Conservation (phyloP, 2,797 vertebrate species). For the Pipistrellus kuhlii region DNA sequence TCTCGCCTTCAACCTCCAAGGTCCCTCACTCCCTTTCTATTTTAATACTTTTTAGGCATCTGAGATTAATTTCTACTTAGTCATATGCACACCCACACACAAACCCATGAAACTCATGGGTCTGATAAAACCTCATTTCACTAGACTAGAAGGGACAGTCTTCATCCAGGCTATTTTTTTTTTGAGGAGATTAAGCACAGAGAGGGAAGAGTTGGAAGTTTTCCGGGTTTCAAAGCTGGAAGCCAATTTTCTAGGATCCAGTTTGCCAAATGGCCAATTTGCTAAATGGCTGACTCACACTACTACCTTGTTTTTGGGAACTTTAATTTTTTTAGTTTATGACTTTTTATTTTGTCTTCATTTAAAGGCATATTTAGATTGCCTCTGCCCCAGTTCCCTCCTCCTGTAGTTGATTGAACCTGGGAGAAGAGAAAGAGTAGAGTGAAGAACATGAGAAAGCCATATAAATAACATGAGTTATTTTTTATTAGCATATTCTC, state of each 20-base stretch:
- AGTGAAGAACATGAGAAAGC: slow-evolving; percentile 28
- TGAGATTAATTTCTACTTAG: slow-evolving; percentile 58
- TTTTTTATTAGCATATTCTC: slow-evolving; percentile 53
- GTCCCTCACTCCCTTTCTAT: slow-evolving; percentile 42
- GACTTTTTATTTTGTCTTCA: slow-evolving; percentile 47
- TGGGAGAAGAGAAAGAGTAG: not conserved
- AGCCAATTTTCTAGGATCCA: slow-evolving; percentile 57
- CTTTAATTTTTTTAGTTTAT: slow-evolving; percentile 35
- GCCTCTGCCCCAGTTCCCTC: slow-evolving; percentile 9
- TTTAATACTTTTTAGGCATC: slow-evolving; percentile 53
- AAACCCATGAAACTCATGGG: slow-evolving; percentile 5
- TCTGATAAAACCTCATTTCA: slow-evolving; percentile 7
- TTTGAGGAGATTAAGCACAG: not conserved
- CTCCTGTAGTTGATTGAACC: slow-evolving; percentile 40
- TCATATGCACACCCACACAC: slow-evolving; percentile 35
- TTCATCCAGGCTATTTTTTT: slow-evolving; percentile 40
- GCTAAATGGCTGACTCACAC: not conserved
- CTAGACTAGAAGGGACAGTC: not conserved
- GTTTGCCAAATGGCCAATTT: slow-evolving; percentile 38
- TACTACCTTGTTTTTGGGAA: slow-evolving; percentile 38
- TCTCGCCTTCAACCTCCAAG: not conserved
- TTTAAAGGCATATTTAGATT: slow-evolving; percentile 48
- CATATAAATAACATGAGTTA: slow-evolving; percentile 19
- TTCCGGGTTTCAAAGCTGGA: slow-evolving; percentile 29
- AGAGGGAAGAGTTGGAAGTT: slow-evolving; percentile 15